A percentile compares a stretch with the other conserved stretches of the same genome.
Conservation (phyloP, 2,888 invertebrate species). For the Hydriomena furcata region DNA sequence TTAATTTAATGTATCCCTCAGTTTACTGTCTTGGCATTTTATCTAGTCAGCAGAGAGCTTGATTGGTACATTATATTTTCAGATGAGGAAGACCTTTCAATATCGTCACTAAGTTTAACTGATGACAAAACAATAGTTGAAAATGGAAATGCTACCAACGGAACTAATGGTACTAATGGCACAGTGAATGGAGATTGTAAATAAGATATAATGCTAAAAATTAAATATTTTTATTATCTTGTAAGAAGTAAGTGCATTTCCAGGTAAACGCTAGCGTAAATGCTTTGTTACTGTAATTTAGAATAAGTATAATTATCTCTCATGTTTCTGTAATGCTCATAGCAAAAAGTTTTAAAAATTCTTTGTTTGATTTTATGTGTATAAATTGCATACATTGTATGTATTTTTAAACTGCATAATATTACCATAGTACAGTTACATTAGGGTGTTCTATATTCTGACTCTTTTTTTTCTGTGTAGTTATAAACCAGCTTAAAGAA, state of each 20-base stretch:
- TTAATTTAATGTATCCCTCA: too few relatives aligned
- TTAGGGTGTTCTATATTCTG: slow-evolving; percentile 2
- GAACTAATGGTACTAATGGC: slow-evolving; percentile 52
- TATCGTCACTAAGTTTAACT: slow-evolving; percentile 64
- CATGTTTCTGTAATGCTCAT: too few relatives aligned
- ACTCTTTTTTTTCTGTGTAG: not conserved
- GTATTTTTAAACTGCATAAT: slow-evolving; percentile 15
- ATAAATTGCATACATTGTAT: not conserved
- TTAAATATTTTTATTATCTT: slow-evolving; percentile 2
- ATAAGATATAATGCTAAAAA: slow-evolving; percentile 22
- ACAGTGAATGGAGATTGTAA: slow-evolving; percentile 32
- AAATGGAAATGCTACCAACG: slow-evolving; percentile 62
- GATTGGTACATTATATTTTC: too few relatives aligned
- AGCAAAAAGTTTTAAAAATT: too few relatives aligned
- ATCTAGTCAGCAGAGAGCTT: too few relatives aligned
- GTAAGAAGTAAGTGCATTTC: slow-evolving; percentile 15
- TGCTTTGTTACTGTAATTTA: too few relatives aligned
- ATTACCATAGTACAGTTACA: slow-evolving; percentile 7
- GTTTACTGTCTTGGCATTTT: too few relatives aligned
- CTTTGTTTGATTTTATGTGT: too few relatives aligned
- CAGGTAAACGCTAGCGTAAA: slow-evolving; percentile 4
- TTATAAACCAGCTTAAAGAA: not conserved
- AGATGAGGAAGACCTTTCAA: slow-evolving; percentile 69
- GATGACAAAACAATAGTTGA: slow-evolving; percentile 68
- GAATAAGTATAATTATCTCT: too few relatives aligned